A percentile compares a stretch with the other conserved stretches of the same genome.
phyloP scores from a whole-genome alignment of 2,888 invertebrate species.

The Margaritifera margaritifera region DNA sequence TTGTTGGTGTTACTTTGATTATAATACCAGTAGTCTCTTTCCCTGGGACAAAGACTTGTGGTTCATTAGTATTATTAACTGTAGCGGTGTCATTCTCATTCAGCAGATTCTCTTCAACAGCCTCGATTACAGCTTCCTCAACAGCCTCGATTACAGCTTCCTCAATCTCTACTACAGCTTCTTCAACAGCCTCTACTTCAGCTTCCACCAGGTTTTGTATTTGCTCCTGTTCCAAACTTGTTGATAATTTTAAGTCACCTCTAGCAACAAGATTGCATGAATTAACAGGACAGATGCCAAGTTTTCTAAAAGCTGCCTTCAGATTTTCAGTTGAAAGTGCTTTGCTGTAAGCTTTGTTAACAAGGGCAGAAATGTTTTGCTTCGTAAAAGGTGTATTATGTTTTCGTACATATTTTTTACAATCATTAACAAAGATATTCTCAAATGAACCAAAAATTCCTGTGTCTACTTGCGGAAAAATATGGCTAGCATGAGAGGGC shows the following conservation, averaged over 20 bases:
- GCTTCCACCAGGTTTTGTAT: too few relatives aligned
- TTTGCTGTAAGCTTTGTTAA: slow-evolving; percentile 17
- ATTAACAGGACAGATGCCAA: slow-evolving; percentile 30
- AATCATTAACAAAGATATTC: slow-evolving; percentile 8
- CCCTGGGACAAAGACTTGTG: too few relatives aligned
- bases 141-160: background rate
- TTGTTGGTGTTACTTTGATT: background rate
- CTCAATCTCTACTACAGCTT: background rate
- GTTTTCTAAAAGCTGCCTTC: slow-evolving; percentile 17
- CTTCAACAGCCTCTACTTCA: background rate
- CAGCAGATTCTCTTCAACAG: background rate
- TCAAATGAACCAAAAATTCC: slow-evolving; percentile 33
- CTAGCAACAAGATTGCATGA: slow-evolving; percentile 8
- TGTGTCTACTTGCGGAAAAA: slow-evolving; percentile 21
- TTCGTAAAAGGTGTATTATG: slow-evolving; percentile 12
- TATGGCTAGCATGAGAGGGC: slow-evolving; percentile 26
- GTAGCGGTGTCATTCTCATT: background rate
- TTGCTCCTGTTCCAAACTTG: background rate
- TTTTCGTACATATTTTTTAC: slow-evolving; percentile 20
- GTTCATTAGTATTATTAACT: too few relatives aligned
- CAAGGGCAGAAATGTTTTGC: slow-evolving; percentile 18
- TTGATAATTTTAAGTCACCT: slow-evolving; percentile 4
- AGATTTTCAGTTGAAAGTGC: slow-evolving; percentile 25
- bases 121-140: background rate
- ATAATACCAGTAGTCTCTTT: too few relatives aligned